Conservation (phyloP, 2,113 vertebrate genomes). For the Oncorhynchus clarkii region DNA sequence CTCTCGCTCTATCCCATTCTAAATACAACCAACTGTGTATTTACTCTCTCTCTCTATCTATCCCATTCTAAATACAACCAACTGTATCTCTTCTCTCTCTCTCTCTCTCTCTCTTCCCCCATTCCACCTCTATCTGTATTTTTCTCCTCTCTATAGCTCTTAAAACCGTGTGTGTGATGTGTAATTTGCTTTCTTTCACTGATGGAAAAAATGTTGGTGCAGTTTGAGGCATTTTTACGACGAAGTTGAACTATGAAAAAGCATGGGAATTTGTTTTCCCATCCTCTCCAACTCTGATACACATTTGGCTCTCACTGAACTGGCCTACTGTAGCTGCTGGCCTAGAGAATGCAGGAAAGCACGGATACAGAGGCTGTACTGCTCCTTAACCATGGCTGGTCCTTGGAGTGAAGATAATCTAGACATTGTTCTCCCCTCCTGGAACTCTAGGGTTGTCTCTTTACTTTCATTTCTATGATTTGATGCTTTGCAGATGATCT, state of each 20-base stretch:
- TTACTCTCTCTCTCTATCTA: too few species aligned
- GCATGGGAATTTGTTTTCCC: neutral
- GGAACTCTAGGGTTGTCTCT: neutral
- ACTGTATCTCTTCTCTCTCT: neutral
- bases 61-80: slow-evolving; percentile 19
- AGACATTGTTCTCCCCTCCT: too few species aligned
- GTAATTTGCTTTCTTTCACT: neutral
- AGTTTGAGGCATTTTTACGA: neutral
- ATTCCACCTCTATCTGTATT: neutral
- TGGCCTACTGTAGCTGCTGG: too few species aligned
- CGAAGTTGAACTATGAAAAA: neutral
- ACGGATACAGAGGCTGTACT: too few species aligned
- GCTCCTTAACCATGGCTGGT: too few species aligned
- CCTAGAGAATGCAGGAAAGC: too few species aligned
- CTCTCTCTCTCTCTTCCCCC: neutral
- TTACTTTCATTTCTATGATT: neutral
- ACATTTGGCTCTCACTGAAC: too few species aligned
- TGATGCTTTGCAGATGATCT: too few species aligned
- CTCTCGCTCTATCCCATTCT: too few species aligned
- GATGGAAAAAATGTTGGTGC: neutral
- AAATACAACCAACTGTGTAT: too few species aligned
- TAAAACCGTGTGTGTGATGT: neutral
- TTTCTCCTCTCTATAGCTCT: slow-evolving; percentile 9
- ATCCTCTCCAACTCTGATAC: neutral
- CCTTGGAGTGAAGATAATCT: too few species aligned